phyloP scores from a whole-genome alignment of 1,140 invertebrate species.

The Gonatopus flavifemur region DNA sequence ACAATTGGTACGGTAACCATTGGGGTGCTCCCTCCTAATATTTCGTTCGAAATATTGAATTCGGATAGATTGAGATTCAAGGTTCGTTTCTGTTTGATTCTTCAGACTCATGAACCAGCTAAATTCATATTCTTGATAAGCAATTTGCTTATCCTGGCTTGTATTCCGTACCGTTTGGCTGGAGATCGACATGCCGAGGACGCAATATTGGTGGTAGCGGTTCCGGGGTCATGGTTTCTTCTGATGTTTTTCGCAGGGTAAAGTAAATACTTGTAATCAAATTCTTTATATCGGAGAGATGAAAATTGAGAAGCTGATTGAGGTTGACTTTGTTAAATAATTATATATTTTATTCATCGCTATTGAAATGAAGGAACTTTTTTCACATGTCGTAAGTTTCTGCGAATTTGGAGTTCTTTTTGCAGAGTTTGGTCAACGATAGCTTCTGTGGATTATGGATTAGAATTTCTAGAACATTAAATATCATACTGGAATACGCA shows the following conservation, averaged over 20 bases:
- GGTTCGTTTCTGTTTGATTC: conserved; percentile 25
- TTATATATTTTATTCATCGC: too few relatives aligned
- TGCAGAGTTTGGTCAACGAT: too few relatives aligned
- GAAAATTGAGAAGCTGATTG: too few relatives aligned
- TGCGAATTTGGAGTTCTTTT: too few relatives aligned
- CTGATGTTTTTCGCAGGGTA: conserved; percentile 99
- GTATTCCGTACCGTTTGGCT: conserved; percentile 85
- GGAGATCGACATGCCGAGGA: conserved; percentile 81
- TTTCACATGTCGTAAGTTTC: too few relatives aligned
- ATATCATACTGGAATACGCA: too few relatives aligned
- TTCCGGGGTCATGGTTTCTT: conserved; percentile 95
- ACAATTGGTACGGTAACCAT: conserved; percentile 90
- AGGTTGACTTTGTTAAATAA: too few relatives aligned
- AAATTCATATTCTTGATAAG: conserved; percentile 93
- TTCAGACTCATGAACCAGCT: conserved; percentile 89
- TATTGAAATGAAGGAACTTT: too few relatives aligned
- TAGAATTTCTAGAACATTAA: too few relatives aligned
- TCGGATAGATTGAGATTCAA: conserved; percentile 16
- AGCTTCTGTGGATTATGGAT: too few relatives aligned
- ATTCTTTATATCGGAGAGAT: too few relatives aligned
- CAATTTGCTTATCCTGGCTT: conserved; percentile 88
- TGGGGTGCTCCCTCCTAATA: neutral
- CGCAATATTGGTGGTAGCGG: conserved; percentile 85
- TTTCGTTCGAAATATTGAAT: neutral
- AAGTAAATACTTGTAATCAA: too few relatives aligned